Percentiles rank a stretch among this genome's conserved stretches.
Conservation (phyloP, 1,140 invertebrate genomes). For the Plutomurus gul region DNA sequence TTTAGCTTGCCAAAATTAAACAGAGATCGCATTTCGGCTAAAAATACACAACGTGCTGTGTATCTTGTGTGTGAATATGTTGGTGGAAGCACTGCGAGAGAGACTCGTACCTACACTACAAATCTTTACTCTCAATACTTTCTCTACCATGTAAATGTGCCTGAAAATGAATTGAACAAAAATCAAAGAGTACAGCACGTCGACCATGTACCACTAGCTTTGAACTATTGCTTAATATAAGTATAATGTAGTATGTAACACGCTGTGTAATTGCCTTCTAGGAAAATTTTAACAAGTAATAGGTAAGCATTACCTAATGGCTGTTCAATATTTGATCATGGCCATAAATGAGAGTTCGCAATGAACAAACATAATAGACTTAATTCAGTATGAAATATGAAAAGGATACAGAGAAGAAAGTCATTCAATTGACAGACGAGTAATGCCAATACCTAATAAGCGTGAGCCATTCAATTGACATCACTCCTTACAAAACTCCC, state of each 20-base stretch:
- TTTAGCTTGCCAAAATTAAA: constrained; percentile 53
- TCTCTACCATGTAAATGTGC: not conserved
- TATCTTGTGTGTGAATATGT: constrained; percentile 22
- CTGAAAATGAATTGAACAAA: too few relatives aligned
- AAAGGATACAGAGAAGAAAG: constrained; percentile 21
- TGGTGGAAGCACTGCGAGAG: not conserved
- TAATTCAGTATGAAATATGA: not conserved
- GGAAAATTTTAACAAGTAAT: constrained; percentile 2
- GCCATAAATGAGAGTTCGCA: constrained; percentile 2
- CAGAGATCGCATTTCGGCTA: constrained; percentile 53
- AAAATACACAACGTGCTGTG: constrained; percentile 46
- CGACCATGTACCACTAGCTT: too few relatives aligned
- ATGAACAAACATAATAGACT: constrained; percentile 7
- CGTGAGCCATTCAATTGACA: constrained; percentile 1
- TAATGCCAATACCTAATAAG: constrained; percentile 25
- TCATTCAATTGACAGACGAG: constrained; percentile 15
- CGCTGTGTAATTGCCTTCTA: constrained; percentile 3
- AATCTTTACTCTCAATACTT: not conserved
- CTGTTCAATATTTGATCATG: constrained; percentile 10
- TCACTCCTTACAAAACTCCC: not conserved
- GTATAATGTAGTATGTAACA: not conserved
- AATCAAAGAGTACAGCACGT: too few relatives aligned
- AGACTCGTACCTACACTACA: not conserved
- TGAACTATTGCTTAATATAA: too few relatives aligned
- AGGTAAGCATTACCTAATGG: not conserved